Conservation (phyloP, 2,888 invertebrate genomes). For the Melikaiella ostensackeni region DNA sequence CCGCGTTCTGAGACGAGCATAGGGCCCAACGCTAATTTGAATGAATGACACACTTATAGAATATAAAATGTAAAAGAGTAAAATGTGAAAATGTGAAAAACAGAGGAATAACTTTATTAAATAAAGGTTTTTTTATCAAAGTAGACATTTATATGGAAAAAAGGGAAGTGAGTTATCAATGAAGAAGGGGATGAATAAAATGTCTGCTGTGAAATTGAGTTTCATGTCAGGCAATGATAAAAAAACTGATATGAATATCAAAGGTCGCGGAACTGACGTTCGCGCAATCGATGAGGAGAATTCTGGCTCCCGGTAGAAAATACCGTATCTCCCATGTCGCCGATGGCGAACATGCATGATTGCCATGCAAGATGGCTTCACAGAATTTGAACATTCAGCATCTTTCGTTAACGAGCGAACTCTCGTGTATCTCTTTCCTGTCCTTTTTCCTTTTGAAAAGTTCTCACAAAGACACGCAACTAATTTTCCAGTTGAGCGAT, state of each 20-base stretch:
- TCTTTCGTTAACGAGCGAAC: slow-evolving; percentile 21
- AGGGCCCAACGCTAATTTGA: too few relatives aligned
- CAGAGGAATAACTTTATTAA: too few relatives aligned
- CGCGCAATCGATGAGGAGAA: slow-evolving; percentile 10
- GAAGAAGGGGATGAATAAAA: slow-evolving; percentile 16
- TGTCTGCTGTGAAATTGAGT: slow-evolving; percentile 10
- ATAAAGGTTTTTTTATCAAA: too few relatives aligned
- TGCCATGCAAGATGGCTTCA: slow-evolving; percentile 17
- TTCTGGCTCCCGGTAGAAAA: neutral
- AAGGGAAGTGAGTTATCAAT: neutral
- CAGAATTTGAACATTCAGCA: slow-evolving; percentile 21
- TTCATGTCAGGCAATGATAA: slow-evolving; percentile 23
- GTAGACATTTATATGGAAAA: too few relatives aligned
- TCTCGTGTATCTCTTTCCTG: slow-evolving; percentile 17
- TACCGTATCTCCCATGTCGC: slow-evolving; percentile 22
- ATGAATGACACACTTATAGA: too few relatives aligned
- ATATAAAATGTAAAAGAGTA: too few relatives aligned
- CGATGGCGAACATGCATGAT: slow-evolving; percentile 31
- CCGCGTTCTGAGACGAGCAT: too few relatives aligned
- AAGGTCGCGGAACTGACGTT: slow-evolving; percentile 25
- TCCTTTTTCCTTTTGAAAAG: slow-evolving; percentile 11
- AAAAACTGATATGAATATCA: slow-evolving; percentile 20
- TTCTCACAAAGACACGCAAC: slow-evolving; percentile 18
- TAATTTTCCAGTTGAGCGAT: slow-evolving; percentile 22
- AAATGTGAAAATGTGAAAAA: too few relatives aligned